phyloP scores from a whole-genome alignment of 2,888 invertebrate species.

The Marasmarcha lunaedactyla region DNA sequence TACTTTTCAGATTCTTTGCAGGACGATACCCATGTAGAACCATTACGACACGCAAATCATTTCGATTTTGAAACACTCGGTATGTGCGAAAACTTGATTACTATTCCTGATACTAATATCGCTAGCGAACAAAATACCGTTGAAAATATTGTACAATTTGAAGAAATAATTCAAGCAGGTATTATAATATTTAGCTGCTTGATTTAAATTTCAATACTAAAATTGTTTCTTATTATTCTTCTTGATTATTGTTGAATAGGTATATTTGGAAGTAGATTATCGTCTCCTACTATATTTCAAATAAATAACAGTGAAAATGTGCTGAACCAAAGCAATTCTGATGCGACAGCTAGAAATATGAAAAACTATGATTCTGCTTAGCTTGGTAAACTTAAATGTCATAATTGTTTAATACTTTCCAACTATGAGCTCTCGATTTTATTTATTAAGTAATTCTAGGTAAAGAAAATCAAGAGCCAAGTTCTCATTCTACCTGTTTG shows the following conservation, averaged over 20 bases:
- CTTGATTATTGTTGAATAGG: too few species aligned
- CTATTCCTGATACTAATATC: conserved; percentile 7
- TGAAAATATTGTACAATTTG: conserved; percentile 8
- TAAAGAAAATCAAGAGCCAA: conserved; percentile 6
- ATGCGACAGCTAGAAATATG: too few species aligned
- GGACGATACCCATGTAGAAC: conserved; percentile 6
- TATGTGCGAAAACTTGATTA: conserved; percentile 7
- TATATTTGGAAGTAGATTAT: conserved; percentile 2
- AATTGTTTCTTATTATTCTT: too few species aligned
- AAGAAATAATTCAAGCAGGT: conserved; percentile 8
- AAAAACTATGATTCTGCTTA: too few species aligned
- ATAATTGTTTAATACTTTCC: too few species aligned
- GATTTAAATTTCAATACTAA: background rate
- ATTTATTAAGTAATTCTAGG: conserved; percentile 4
- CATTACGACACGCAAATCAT: conserved; percentile 6
- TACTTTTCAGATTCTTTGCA: conserved; percentile 7
- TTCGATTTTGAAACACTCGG: conserved; percentile 7
- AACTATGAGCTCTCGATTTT: conserved; percentile 4
- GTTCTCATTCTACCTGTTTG: conserved; percentile 4
- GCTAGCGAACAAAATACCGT: conserved; percentile 5
- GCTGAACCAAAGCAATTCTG: conserved; percentile 4
- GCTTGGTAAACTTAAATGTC: too few species aligned
- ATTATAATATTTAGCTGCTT: conserved; percentile 2
- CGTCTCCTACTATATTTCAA: conserved; percentile 7
- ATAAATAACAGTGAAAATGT: conserved; percentile 7